phyloP scores from a whole-genome alignment of 1,140 invertebrate species.

The Ladona fulva region DNA sequence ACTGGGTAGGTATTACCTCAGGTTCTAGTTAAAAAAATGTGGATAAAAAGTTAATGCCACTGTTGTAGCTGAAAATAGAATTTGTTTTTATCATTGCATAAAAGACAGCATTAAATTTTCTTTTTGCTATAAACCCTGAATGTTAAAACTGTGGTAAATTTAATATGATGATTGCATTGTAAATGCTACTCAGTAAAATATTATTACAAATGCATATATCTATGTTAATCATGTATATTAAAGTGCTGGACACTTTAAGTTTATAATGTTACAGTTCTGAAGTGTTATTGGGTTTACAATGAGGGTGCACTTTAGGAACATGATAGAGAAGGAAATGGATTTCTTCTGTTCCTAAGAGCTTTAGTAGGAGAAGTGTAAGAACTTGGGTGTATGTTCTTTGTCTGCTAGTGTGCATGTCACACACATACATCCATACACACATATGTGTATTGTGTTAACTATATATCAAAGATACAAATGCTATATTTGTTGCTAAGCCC shows the following conservation, averaged over 20 bases:
- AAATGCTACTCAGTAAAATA: slow-evolving; percentile 3
- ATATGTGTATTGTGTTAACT: background rate
- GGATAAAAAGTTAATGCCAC: background rate
- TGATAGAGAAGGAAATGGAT: background rate
- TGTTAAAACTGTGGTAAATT: background rate
- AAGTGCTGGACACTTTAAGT: slow-evolving; percentile 9
- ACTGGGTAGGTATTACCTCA: background rate
- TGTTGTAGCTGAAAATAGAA: background rate
- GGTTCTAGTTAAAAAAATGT: background rate
- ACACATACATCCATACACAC: background rate
- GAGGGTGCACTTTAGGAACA: background rate
- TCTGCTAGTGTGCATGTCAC: background rate
- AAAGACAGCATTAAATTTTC: background rate
- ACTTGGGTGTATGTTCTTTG: background rate
- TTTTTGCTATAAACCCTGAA: background rate
- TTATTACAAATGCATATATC: slow-evolving; percentile 4
- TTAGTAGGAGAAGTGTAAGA: background rate
- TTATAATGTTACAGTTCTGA: slow-evolving; percentile 2
- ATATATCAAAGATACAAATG: background rate
- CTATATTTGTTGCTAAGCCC: slow-evolving; percentile 4
- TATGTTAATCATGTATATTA: background rate
- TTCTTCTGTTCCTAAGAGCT: background rate
- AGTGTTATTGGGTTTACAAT: background rate
- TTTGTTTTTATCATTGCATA: background rate
- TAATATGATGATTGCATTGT: background rate